Base-by-base conservation (phyloP, 2,113 vertebrate genomes). In the Limnothrissa miodon region DNA sequence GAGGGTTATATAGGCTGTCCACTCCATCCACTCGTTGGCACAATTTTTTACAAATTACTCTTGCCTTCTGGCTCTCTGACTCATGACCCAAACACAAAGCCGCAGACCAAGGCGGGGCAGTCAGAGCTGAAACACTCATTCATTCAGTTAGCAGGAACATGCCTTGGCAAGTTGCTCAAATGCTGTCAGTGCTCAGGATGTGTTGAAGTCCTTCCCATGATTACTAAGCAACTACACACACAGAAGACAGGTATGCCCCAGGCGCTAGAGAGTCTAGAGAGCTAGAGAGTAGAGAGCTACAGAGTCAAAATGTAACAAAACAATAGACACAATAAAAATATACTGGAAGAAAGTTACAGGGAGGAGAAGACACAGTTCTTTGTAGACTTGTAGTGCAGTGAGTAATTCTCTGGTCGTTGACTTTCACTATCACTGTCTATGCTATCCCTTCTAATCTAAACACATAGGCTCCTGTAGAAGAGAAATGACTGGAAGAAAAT, bases 181-280 rank as follows among this genome's bases (percentile, higher is more conserved):
- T 11, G 62, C 83, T 86, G 53, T 81, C 79, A 86, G 33, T 74
- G 79, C 66, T 51, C 36, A n/a, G 33, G 56, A 82, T 66, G 74
- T 82, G 84, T 81, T 83, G 80, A 85, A 78, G 56, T 66, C 81
- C 83, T 62, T 83, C 83, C 46, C 82, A 78, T 86, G 86, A 88
- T 87, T 88, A 88, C 84, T 56, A 56, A 42, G 78, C 82, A 85
- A 86, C 87, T 86, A 85, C 84, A 85, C 84, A 85, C 82, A 44
- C 62, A 82, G 46, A 39, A 83, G 81, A 45, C 78, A 79, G 10
- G 29, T 80, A 84, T 82, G 84, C 87, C 83, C 29, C 29, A 70
- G 62, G 29, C 29, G 62, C 36, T 13, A 33, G 62, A 29, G 13
- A 70, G 62, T 70, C 29, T 29, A 70, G n/a, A n/a, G n/a, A n/a